Base-by-base conservation (phyloP, 2,797 vertebrate species). In the Acestrorhynchus altus region DNA sequence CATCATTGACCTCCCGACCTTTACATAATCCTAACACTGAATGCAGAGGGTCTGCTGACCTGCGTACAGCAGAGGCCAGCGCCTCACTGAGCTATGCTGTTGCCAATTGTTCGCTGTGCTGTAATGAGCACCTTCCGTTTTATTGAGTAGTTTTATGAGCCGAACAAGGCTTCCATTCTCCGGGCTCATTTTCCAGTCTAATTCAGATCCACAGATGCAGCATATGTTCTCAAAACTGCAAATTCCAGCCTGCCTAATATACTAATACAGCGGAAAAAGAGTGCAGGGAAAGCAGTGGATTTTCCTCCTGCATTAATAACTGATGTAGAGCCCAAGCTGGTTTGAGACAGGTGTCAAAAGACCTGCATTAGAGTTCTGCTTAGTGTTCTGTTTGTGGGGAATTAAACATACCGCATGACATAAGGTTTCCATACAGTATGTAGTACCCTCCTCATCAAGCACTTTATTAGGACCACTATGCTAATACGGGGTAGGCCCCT, bases 51-150 rank as follows among this genome's bases (percentile, higher is more conserved):
- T 69, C 76, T 28, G 46, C 15, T 80, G 70, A 80, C 72, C 79
- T 64, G n/a, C 63, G 52, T 73, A n/a, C 64, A 20, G 57, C 49
- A 56, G 24, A 24, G 56, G 57, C 26, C 75, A 60, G 46, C 26
- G 26, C 24, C 77, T 79, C 18, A 9, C n/a, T 69, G 68, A 63
- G 42, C 22, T 46, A 26, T 16, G 46, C 60, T 74, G 22, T 71
- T 84, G 80, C 79, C 74, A 67, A 73, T 77, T 73, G 76, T 40
- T 40, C 31, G 8, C 49, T 40, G n/a, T 22, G 31, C 51, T 39
- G 31, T 56, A 70, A 56, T 70, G 40, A 70, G 67, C n/a, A 28
- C 28, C 40, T 61, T 39, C n/a, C 20, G 16, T 57, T 39, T 64
- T 64, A 64, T 28, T 35, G 57, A 79, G 4, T 24, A 56, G 47